These are phyloP conservation scores for Cygnus buccinator DNA, from an alignment of 2,113 vertebrate species.

Conservation along the genomic window DNA sequence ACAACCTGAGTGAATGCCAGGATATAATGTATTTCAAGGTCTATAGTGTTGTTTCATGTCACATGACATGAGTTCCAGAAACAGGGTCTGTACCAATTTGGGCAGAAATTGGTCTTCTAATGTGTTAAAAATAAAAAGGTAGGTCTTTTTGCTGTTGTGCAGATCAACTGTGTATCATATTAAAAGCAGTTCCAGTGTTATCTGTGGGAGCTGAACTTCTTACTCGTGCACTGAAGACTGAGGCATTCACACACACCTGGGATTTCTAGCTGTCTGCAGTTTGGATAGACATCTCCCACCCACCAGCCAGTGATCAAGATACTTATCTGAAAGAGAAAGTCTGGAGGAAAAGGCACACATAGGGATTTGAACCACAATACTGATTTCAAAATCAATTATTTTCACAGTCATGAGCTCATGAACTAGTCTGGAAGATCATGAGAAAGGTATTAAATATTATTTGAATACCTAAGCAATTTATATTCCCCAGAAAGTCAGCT, in stretches of 20 bases:
- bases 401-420: background rate
- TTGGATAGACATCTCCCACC: background rate
- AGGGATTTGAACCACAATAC: background rate
- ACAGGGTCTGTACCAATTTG: background rate
- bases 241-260: background rate
- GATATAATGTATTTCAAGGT: background rate
- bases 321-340: background rate
- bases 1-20: background rate
- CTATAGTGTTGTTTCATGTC: rapidly evolving
- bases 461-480: background rate
- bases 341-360: background rate
- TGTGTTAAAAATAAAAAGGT: background rate
- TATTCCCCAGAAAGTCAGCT: background rate
- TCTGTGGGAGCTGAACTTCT: background rate
- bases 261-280: background rate
- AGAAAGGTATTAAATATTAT: background rate
- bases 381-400: background rate
- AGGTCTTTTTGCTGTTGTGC: background rate
- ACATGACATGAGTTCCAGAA: background rate
- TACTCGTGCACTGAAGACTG: background rate
- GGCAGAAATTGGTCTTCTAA: background rate
- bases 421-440: background rate
- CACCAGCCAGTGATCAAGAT: background rate
- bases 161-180: background rate
- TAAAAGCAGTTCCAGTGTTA: background rate